Percentiles rank a stretch among this genome's conserved stretches.
phyloP scores from a whole-genome alignment of 2,797 vertebrate genomes.

The Gallinago solitaria region DNA sequence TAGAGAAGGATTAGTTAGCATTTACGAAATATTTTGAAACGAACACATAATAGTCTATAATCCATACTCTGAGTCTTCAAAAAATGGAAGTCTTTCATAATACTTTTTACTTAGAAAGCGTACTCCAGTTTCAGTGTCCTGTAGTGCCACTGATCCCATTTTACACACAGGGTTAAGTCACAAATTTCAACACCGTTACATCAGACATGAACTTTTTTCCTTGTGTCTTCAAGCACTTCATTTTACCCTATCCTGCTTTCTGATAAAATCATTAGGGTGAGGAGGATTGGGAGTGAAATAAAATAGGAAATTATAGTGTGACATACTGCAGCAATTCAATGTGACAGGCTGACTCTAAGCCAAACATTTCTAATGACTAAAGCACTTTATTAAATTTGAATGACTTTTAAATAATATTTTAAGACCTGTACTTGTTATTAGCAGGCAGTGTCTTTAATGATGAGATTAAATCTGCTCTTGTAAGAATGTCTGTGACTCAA shows the following conservation, averaged over 20 bases:
- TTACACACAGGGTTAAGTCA: neutral
- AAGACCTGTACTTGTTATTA: neutral
- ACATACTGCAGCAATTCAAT: neutral
- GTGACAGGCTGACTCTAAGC: neutral
- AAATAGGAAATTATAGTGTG: neutral
- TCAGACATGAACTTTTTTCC: neutral
- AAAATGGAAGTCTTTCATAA: neutral
- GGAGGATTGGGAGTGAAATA: neutral
- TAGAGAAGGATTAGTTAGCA: neutral
- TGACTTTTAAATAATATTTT: neutral
- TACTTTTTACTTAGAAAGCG: neutral
- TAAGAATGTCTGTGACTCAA: neutral
- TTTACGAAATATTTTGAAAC: neutral
- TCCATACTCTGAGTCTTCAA: neutral
- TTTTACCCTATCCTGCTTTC: neutral
- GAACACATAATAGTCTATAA: neutral
- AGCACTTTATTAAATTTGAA: neutral
- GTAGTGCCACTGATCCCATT: neutral
- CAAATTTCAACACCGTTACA: neutral
- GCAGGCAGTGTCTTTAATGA: neutral
- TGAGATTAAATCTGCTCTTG: neutral
- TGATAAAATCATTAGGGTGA: conserved; percentile 4
- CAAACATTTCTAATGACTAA: neutral
- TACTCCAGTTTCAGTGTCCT: neutral
- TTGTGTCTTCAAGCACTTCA: neutral